A percentile compares a stretch with the other conserved stretches of the same genome.
Evolutionary conservation across 2,888 invertebrate genomes (phyloP).

Genomic region (Meteorus cinctellus): DNA sequence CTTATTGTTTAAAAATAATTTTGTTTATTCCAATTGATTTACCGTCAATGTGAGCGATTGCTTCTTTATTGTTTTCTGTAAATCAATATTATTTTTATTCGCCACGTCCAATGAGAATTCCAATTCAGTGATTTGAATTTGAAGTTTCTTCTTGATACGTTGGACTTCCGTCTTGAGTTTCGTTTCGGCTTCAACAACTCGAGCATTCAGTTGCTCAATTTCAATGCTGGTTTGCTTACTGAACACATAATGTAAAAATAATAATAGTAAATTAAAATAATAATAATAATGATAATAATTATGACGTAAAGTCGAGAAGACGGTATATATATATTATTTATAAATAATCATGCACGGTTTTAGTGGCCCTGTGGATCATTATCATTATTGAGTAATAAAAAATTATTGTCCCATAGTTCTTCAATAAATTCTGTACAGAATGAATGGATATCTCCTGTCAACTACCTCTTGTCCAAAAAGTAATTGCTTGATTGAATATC

Average conservation of each 20-base stretch:
- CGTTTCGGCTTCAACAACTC: slow-evolving; percentile 96
- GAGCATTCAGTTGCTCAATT: slow-evolving; percentile 95
- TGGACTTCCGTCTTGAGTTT: slow-evolving; percentile 95
- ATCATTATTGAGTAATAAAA: neutral
- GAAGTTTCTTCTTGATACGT: slow-evolving; percentile 99
- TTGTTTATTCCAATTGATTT: slow-evolving; percentile 54
- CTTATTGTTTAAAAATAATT: neutral
- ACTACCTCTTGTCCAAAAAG: slow-evolving; percentile 81
- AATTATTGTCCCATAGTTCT: neutral
- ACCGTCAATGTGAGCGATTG: slow-evolving; percentile 92
- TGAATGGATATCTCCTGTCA: slow-evolving; percentile 4
- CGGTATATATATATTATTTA: neutral
- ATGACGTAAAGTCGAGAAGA: neutral
- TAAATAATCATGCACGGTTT: neutral
- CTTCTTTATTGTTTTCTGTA: slow-evolving; percentile 98
- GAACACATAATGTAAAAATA: slow-evolving; percentile 53
- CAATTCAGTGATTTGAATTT: slow-evolving; percentile 97
- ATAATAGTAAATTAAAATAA: neutral
- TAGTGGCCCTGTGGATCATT: neutral
- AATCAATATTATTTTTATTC: slow-evolving; percentile 97
- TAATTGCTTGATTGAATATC: slow-evolving; percentile 78
- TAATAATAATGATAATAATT: neutral
- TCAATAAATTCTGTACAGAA: neutral
- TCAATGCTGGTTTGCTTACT: slow-evolving; percentile 99
- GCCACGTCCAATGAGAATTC: slow-evolving; percentile 97